These are phyloP conservation scores for Sebastes baramenuke DNA, from an alignment of 2,797 vertebrate genomes.

Conservation along the genomic window DNA sequence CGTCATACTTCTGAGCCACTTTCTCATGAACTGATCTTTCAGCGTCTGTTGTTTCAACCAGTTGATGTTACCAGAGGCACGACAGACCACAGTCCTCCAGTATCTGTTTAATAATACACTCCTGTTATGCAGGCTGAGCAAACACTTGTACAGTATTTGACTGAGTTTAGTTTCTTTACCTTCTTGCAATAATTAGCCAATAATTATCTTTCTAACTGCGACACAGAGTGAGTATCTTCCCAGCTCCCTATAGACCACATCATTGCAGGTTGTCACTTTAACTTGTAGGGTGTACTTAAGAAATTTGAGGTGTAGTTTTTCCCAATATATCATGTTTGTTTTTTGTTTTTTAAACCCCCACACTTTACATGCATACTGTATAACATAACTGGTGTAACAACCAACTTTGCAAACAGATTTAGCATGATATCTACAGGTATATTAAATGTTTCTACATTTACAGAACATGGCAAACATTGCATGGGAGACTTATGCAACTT, in stretches of 20 bases:
- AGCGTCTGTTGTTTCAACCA: neutral
- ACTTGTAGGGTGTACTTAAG: too few species aligned
- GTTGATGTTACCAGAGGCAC: neutral
- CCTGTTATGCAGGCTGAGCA: neutral
- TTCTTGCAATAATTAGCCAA: neutral
- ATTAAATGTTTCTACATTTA: too few species aligned
- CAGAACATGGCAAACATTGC: too few species aligned
- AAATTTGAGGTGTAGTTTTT: too few species aligned
- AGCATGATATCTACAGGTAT: too few species aligned
- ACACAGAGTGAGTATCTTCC: neutral
- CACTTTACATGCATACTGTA: too few species aligned
- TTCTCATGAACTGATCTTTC: neutral
- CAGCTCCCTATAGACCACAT: neutral
- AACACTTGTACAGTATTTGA: neutral
- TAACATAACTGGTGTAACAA: too few species aligned
- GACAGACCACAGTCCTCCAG: neutral
- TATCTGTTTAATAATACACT: neutral
- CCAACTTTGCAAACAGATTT: too few species aligned
- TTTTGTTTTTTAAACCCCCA: too few species aligned
- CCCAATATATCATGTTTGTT: too few species aligned
- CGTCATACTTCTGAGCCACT: neutral
- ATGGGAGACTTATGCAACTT: too few species aligned
- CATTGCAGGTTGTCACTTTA: too few species aligned
- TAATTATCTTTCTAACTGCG: neutral
- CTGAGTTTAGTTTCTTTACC: neutral